Evolutionary conservation across 2,888 invertebrate species (phyloP).

Genomic region (Agonopterix alstromeriana): DNA sequence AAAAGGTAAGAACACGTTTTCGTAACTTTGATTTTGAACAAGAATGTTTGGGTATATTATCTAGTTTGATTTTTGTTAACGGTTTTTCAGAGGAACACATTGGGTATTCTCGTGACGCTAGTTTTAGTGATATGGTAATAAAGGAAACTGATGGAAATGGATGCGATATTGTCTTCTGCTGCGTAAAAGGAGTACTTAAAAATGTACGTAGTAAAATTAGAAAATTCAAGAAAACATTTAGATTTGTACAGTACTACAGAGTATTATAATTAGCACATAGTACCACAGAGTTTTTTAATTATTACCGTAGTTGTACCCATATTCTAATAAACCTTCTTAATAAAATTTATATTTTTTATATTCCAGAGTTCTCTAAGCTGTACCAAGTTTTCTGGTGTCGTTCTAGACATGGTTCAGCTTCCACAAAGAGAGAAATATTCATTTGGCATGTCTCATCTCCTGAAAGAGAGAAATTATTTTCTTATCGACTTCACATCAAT

Average conservation of each 20-base stretch:
- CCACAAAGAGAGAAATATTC: not conserved
- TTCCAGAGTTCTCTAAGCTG: not conserved
- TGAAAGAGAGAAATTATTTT: conserved; percentile 15
- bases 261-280: too few relatives aligned
- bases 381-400: not conserved
- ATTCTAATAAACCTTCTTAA: too few relatives aligned
- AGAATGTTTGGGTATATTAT: not conserved
- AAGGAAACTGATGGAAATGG: conserved; percentile 32
- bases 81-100: conserved; percentile 36
- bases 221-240: not conserved
- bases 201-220: conserved; percentile 26
- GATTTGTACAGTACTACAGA: too few relatives aligned
- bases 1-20: conserved; percentile 27
- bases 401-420: not conserved
- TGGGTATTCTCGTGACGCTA: conserved; percentile 40
- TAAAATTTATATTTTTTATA: not conserved
- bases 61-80: not conserved
- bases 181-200: conserved; percentile 30
- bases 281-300: too few relatives aligned
- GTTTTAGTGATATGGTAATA: conserved; percentile 40
- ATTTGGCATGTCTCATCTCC: conserved; percentile 23
- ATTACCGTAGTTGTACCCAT: not conserved
- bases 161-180: conserved; percentile 37
- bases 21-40: not conserved
- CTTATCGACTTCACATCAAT: conserved; percentile 22